These are phyloP conservation scores for Gobionotothen gibberifrons DNA, from an alignment of 2,797 vertebrate species.

Conservation along the genomic window DNA sequence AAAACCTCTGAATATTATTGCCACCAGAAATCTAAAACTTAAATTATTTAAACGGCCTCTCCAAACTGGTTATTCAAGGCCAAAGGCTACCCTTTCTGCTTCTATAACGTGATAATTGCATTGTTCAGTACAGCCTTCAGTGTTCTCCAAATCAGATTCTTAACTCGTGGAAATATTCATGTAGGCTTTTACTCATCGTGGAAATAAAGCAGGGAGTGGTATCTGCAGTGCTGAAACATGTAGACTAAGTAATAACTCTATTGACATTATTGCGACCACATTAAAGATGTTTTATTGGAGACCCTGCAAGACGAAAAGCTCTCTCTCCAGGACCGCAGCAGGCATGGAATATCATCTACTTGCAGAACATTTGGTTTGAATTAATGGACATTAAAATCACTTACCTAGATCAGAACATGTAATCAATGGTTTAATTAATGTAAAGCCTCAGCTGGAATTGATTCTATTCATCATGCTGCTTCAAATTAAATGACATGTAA, in stretches of 20 bases:
- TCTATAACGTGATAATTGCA: conserved; percentile 25
- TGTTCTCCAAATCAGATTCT: conserved; percentile 4
- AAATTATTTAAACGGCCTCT: conserved; percentile 8
- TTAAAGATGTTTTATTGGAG: conserved; percentile 51
- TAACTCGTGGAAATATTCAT: conserved; percentile 13
- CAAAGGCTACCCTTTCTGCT: conserved; percentile 12
- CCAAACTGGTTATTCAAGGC: background rate
- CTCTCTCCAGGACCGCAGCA: conserved; percentile 39
- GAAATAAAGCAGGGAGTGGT: conserved; percentile 16
- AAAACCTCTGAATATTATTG: conserved; percentile 31
- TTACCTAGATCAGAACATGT: conserved; percentile 77
- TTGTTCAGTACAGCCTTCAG: conserved; percentile 11
- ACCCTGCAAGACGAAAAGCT: conserved; percentile 47
- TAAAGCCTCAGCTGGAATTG: conserved; percentile 77
- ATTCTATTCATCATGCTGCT: conserved; percentile 79
- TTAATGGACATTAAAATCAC: conserved; percentile 82
- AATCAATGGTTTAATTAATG: conserved; percentile 81
- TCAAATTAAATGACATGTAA: conserved; percentile 77
- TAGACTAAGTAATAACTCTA: conserved; percentile 33
- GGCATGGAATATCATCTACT: conserved; percentile 18
- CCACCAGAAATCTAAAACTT: conserved; percentile 11
- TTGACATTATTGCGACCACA: conserved; percentile 41
- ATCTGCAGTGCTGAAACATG: conserved; percentile 26
- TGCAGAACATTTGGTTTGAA: conserved; percentile 67
- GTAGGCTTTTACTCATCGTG: conserved; percentile 12